Evolutionary conservation across 2,113 vertebrate genomes (phyloP).

Genomic region (Rhinopomastus cyanomelas): DNA sequence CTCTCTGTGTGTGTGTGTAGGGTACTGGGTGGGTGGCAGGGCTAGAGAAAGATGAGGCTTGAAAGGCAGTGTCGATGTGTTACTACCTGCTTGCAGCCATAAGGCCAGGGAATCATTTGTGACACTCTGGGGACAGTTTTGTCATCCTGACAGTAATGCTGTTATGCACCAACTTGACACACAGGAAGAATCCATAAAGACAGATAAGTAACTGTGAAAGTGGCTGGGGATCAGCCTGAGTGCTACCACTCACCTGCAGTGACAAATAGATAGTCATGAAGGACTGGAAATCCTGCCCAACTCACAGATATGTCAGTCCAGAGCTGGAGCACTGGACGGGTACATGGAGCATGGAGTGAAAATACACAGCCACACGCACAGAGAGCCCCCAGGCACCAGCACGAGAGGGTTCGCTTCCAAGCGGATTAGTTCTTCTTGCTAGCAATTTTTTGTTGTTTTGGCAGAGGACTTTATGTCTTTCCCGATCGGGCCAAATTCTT

Average conservation of each 20-base stretch:
- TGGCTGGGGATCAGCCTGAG: conserved; percentile 81
- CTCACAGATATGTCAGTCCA: conserved; percentile 70
- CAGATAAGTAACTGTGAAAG: conserved; percentile 86
- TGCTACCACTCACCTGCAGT: conserved; percentile 81
- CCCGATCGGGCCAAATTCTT: not conserved
- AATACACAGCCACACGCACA: not conserved
- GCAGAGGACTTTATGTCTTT: not conserved
- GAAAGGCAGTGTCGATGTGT: conserved; percentile 30
- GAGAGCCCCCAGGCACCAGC: not conserved
- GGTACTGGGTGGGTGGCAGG: not conserved
- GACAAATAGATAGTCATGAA: conserved; percentile 82
- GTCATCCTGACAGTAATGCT: conserved; percentile 88
- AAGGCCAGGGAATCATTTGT: conserved; percentile 81
- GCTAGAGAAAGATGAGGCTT: conserved; percentile 32
- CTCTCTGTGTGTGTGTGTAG: not conserved
- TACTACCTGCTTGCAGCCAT: conserved; percentile 71
- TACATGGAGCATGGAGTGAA: not conserved
- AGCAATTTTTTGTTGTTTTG: not conserved
- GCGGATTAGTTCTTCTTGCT: not conserved
- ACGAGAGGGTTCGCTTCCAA: conserved; percentile 23
- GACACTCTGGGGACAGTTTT: conserved; percentile 83
- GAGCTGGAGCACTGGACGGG: conserved; percentile 11
- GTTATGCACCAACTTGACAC: conserved; percentile 82
- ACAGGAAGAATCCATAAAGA: conserved; percentile 85
- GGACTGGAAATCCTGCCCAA: conserved; percentile 79